Base-by-base conservation (phyloP, 2,797 vertebrate species). In the Loriculus beryllinus region DNA sequence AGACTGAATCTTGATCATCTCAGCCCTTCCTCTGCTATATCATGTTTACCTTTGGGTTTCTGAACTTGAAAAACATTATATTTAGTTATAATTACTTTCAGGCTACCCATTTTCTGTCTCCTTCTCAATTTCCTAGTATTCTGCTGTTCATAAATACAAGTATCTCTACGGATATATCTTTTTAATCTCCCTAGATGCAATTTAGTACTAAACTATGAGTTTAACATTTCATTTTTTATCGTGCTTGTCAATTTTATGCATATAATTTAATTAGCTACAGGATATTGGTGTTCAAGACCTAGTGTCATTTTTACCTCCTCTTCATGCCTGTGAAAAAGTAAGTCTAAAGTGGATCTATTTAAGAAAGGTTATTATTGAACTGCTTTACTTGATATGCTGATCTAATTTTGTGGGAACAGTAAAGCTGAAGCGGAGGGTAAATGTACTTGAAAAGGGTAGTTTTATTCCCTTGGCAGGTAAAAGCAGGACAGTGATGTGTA, bases 261-360 rank as follows among this genome's bases (percentile, higher is more conserved):
- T 31, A 49, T 39, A 62, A 49, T 84, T 71, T 51, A 35, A 47
- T 84, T 69, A 82, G 26, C n/a, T 72, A 31, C 54, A 82, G 10
- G 23, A 42, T 69, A 69, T 43, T 49, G 6, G 10, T 86, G 23
- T n/a, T 83, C 25, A 54, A 33, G 35, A 49, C 35, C n/a, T 40
- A 49, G 25, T 35, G 49, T 21, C 29, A 22, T 76, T 71, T 86
- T 17, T 26, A 59, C 12, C 25, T 62, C 10, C 15, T 63, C 33
- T 59, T 86, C 62, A 31, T 33, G 26, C 13, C 37, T 51, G 21
- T 59, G 28, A 78, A 96, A 94, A 94, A 92, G 80, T 49, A 95
- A 95, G 68, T 81, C 78, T 95, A 81, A 97, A 90, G 13, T 40
- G 95, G 85, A 80, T 71, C 70, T 96, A 77, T 95, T 96, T 96